Percentiles rank a stretch among this genome's conserved stretches.
These are phyloP conservation scores for Agonum fuliginosum DNA, from an alignment of 2,888 invertebrate species.

Conservation along the genomic window DNA sequence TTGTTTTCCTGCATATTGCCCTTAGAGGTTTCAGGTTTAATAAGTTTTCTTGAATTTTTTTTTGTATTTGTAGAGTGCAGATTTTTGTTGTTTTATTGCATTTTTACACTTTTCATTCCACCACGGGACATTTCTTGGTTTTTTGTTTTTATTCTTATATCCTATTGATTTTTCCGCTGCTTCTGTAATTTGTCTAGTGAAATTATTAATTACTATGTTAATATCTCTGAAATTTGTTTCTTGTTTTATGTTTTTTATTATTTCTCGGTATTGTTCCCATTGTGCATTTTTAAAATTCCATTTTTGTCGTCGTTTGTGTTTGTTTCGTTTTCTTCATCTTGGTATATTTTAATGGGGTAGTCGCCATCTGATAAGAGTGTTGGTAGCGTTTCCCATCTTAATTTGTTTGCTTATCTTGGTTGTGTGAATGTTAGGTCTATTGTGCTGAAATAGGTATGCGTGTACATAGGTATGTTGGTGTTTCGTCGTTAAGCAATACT, in stretches of 20 bases:
- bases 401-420: slow-evolving; percentile 15
- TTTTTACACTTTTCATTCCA: slow-evolving; percentile 32
- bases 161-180: slow-evolving; percentile 17
- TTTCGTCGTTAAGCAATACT: slow-evolving; percentile 41
- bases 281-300: slow-evolving; percentile 13
- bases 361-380: background rate
- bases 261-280: background rate
- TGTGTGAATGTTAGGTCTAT: slow-evolving; percentile 62
- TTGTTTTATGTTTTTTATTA: background rate
- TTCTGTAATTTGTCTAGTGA: slow-evolving; percentile 5
- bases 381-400: slow-evolving; percentile 26
- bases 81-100: slow-evolving; percentile 1
- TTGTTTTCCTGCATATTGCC: background rate
- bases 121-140: background rate
- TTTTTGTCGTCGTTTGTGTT: background rate
- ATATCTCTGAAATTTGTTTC: background rate
- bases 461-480: slow-evolving; percentile 61
- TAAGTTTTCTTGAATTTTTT: slow-evolving; percentile 17
- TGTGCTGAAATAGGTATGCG: slow-evolving; percentile 48
- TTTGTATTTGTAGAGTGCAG: background rate
- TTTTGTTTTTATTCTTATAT: background rate
- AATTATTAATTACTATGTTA: background rate
- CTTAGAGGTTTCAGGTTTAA: background rate
- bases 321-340: background rate
- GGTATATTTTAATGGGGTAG: slow-evolving; percentile 46